Evolutionary conservation across 1,140 invertebrate species (phyloP), one percentile per base, ranked within the genome.

Genomic region (Halesus radiatus): DNA sequence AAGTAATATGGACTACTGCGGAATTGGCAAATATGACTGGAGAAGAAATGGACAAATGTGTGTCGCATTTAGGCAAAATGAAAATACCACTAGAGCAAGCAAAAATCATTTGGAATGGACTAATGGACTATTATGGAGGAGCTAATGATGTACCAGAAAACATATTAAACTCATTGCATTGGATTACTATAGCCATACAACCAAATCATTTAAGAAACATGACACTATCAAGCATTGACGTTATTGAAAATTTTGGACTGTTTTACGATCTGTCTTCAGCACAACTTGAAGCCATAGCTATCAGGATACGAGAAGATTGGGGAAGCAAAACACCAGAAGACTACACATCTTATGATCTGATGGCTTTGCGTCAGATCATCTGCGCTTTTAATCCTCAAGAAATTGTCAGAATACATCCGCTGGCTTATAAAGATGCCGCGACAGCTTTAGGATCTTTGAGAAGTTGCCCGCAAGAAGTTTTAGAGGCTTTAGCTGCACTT

Each of bases 321-420:
- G 87, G 86, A n/a, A 84, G 76, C n/a, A 91, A 91, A 84, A 83
- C 85, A 4, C 87, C 88, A 4, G 87, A 90, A 82, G 88, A 91
- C 74, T 90, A 90, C 54, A 89, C 89, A 0, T 86, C 83, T 37
- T 90, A 88, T 52, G 90, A 91, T 85, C 82, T 91, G 53, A 84
- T 62, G 50, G 88, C 88, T 3, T 80, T 91, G 8, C 83, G 86
- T 77, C 88, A 91, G 80, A 89, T 91, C 52, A 73, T 91, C 4
- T 91, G 90, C 79, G 87, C 85, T 7, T 90, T 90, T 68, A 89
- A 90, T 29, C 83, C 81, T 20, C 86, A 88, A 74, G 87, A 88
- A 70, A 90, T 91, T 52, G 83, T 84, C 10, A 85, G 85, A 37
- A 90, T 91, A 54, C 88, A 89, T 80, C 86, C 90, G 3, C 79